Conservation (phyloP, 2,797 vertebrate species). For the Ptychobarbus kaznakovi region DNA sequence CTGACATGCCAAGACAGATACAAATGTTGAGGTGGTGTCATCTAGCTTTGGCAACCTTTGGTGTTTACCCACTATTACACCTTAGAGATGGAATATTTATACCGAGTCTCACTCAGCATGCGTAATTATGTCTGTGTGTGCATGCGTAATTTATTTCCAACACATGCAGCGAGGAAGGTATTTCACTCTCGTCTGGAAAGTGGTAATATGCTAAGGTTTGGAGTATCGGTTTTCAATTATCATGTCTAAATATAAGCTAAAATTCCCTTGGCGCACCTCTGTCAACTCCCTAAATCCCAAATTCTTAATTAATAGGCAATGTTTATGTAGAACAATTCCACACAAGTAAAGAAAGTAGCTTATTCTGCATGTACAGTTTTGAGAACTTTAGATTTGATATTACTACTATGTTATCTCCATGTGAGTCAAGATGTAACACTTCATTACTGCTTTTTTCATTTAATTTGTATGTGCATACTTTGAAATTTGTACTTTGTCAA, state of each 20-base stretch:
- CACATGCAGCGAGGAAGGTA: slow-evolving; percentile 32
- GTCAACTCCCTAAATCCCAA: neutral
- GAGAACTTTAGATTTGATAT: slow-evolving; percentile 1
- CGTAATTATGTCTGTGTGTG: slow-evolving; percentile 18
- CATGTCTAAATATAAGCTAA: slow-evolving; percentile 51
- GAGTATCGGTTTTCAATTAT: slow-evolving; percentile 61
- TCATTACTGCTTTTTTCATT: neutral
- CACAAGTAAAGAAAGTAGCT: neutral
- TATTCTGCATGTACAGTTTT: neutral
- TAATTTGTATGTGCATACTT: neutral
- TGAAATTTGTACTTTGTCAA: neutral
- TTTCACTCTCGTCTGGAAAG: slow-evolving; percentile 11
- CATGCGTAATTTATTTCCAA: slow-evolving; percentile 11
- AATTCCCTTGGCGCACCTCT: slow-evolving; percentile 18
- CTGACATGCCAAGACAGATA: slow-evolving; percentile 2
- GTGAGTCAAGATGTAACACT: neutral
- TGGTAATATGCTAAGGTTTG: slow-evolving; percentile 55
- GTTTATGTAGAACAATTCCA: neutral
- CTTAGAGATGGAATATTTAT: slow-evolving; percentile 32
- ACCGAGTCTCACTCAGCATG: slow-evolving; percentile 29
- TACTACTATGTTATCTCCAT: neutral
- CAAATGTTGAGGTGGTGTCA: neutral
- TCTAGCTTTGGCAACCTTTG: slow-evolving; percentile 16
- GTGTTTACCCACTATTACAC: slow-evolving; percentile 41
- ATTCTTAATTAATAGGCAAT: neutral